Evolutionary conservation across 2,888 invertebrate genomes (phyloP), one percentile per base, ranked within the genome.

Genomic region (Halictus ligatus): DNA sequence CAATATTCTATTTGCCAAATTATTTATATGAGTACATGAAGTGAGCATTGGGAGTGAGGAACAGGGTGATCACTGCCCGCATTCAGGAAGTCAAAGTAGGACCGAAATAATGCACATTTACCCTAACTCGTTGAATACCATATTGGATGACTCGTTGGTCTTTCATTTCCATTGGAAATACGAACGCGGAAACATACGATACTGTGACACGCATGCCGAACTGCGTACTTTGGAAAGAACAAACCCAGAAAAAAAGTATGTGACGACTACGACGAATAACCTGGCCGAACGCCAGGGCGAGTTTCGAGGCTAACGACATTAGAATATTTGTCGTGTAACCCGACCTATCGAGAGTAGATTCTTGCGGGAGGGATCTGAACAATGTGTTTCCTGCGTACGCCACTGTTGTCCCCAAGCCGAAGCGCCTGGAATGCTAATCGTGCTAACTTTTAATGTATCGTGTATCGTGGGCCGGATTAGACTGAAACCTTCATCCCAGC

Each of bases 311-410:
- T 90, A 91, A 91, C 90, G 86, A 90, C 85, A 85, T 91, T 90
- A 86, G 84, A 91, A 89, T 91, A 91, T 91, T 90, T 84, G 78
- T 87, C 85, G 85, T 80, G 81, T 84, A 81, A 89, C 69, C 80
- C 84, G 82, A 80, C 69, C 75, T 48, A 77, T 77, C 83, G 81
- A 78, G 80, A 84, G 73, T 72, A 72, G 48, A 74, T 83, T 80
- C 75, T 69, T 76, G 54, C 58, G 25, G 46, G 3, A 18, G 69
- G 40, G n/a, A 71, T 75, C 58, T 40, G 71, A 75, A 69, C 76
- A 50, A 76, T 76, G 43, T 21, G 29, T 48, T 60, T 73, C 77
- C 76, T 29, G 43, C 43, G 25, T 35, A 40, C 40, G 1, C 35
- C 69, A 35, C 10, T 67, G 35, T 40, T 40, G 35, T 40, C 35